A percentile compares a stretch with the other conserved stretches of the same genome.
These are phyloP conservation scores for Gallinago nigripennis DNA, from an alignment of 2,797 vertebrate genomes.

Conservation along the genomic window DNA sequence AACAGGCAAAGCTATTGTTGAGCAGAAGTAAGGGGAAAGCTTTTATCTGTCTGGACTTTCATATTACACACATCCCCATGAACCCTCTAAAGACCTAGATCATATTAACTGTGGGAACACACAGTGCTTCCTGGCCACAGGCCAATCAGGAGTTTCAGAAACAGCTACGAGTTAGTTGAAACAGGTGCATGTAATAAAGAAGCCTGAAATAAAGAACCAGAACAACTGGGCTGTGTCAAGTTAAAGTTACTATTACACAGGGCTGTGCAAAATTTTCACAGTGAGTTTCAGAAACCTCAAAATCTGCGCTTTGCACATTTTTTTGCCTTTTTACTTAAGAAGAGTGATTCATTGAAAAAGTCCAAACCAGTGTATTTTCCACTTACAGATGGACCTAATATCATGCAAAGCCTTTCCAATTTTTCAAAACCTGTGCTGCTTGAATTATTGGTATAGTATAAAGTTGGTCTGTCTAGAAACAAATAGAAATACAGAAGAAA, in stretches of 20 bases:
- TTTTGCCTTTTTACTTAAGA: background rate
- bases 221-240: slow-evolving; percentile 70
- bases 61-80: slow-evolving; percentile 25
- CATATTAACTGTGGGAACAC: slow-evolving; percentile 65
- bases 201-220: slow-evolving; percentile 69
- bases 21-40: slow-evolving; percentile 14
- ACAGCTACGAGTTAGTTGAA: slow-evolving; percentile 61
- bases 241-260: slow-evolving; percentile 54
- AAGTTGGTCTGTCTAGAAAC: background rate
- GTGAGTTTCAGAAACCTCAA: slow-evolving; percentile 22
- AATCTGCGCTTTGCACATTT: background rate
- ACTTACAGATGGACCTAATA: background rate
- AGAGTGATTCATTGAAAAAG: background rate
- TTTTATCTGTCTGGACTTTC: slow-evolving; percentile 65
- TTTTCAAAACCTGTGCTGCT: background rate
- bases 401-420: background rate
- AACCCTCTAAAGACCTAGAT: slow-evolving; percentile 49
- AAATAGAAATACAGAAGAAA: background rate
- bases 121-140: slow-evolving; percentile 37
- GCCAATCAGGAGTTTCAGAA: slow-evolving; percentile 66
- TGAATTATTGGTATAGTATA: background rate
- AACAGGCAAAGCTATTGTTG: background rate
- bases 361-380: background rate
- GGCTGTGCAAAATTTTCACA: slow-evolving; percentile 45
- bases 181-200: slow-evolving; percentile 76